Base-by-base conservation (phyloP, 2,888 invertebrate species). In the Lepidocyrtoides sp. region DNA sequence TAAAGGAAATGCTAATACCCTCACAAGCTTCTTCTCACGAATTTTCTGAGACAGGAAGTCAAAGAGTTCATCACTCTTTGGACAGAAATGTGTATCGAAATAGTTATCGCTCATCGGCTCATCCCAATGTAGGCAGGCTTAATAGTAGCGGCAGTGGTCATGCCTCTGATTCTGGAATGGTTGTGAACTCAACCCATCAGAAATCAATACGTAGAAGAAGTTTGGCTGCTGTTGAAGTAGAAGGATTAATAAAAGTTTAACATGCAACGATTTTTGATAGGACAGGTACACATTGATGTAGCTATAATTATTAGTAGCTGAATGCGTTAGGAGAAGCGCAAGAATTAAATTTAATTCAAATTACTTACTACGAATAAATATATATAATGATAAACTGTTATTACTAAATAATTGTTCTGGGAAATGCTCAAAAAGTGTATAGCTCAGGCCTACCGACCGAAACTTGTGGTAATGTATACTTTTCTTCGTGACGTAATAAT, bases 221-320 rank as follows among this genome's bases (percentile, higher is more conserved):
- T 66, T 63, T 91, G 7, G 91, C 91, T 26, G 72, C 91, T 8
- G 91, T 91, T 7, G 91, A 91, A 29, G 87, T 91, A 0, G 91
- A 91, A 87, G 91, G 91, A 0, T 81, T 91, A 66, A 91, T 91
- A 10, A 91, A 91, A 81, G 91, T 91, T 54, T 91, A 82, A 77
- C n/a, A 54, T 10, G n/a, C 17, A 54, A n/a, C 17, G n/a, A n/a
- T 54, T 54, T 5, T 0, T 1, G 54, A 17, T 54, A 54, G 54
- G 5, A 17, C 54, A n/a, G 14, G 54, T 54, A 54, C 54, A 54
- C 54, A 3, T n/a, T 54, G n/a, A n/a, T n/a, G n/a, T n/a, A 36
- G 36, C 36, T 4, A 36, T 7, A 36, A 36, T 20, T 44, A 17
- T 36, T 60, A 20, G 10, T 20, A n/a, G n/a, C n/a, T n/a, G n/a